Evolutionary conservation across 2,113 vertebrate genomes (phyloP).

Genomic region (Agapornis roseicollis): DNA sequence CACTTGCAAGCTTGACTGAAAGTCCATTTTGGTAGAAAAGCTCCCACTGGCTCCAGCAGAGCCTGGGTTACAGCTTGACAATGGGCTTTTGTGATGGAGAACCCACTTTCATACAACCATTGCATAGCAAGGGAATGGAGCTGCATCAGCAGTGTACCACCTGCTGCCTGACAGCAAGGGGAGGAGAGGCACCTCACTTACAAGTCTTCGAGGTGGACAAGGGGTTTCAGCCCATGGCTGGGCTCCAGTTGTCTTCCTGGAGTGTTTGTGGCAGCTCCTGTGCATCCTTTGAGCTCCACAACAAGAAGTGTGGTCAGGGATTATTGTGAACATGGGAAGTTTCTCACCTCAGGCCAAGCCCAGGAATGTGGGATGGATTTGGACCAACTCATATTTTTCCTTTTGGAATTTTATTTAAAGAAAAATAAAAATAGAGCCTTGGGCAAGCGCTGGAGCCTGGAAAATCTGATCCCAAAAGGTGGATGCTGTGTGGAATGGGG

Average conservation of each 20-base stretch:
- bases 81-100: accelerated
- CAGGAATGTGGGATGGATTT: slow-evolving; percentile 41
- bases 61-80: not conserved
- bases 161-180: not conserved
- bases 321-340: not conserved
- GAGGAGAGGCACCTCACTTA: not conserved
- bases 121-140: not conserved
- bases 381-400: not conserved
- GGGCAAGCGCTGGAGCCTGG: slow-evolving; percentile 11
- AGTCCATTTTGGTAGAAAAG: not conserved
- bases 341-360: not conserved
- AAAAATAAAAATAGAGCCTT: not conserved
- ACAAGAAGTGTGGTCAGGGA: not conserved
- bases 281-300: not conserved
- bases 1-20: not conserved
- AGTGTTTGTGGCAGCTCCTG: not conserved
- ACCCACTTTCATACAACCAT: not conserved
- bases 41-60: not conserved
- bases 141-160: not conserved
- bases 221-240: not conserved
- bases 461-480: slow-evolving; percentile 37
- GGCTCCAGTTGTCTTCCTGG: not conserved
- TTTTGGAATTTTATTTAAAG: slow-evolving; percentile 25
- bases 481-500: not conserved
- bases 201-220: not conserved